Percentiles rank a stretch among this genome's conserved stretches.
Evolutionary conservation across 30 jellyfish, hydroid and myxozoan genomes (phyloP).

Genomic region (Aurelia coerulea): DNA sequence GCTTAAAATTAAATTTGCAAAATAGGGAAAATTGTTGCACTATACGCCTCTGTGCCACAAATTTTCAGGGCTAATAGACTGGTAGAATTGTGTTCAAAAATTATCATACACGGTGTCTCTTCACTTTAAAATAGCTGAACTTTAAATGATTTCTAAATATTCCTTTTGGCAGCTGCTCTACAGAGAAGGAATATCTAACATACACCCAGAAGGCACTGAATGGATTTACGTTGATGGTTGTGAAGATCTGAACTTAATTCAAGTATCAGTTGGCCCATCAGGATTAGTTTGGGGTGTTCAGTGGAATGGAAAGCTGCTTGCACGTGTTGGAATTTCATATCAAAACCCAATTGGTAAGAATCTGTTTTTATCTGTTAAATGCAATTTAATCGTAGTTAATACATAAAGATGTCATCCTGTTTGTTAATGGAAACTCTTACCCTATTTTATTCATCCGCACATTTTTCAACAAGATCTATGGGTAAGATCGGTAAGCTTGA

Average conservation of each 20-base stretch:
- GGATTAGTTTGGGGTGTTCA: constrained; percentile 93
- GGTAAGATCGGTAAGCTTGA: too few species aligned
- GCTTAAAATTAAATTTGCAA: too few species aligned
- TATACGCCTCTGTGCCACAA: too few species aligned
- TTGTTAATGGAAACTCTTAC: background rate
- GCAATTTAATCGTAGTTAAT: too few species aligned
- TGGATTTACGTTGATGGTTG: constrained; percentile 76
- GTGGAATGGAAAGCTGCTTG: constrained; percentile 92
- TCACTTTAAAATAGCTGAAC: too few species aligned
- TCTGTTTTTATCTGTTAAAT: background rate
- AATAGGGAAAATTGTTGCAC: too few species aligned
- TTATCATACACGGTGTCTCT: too few species aligned
- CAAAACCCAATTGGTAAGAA: constrained; percentile 80
- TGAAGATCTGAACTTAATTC: constrained; percentile 77
- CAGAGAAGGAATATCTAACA: constrained; percentile 70
- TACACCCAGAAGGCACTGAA: constrained; percentile 80
- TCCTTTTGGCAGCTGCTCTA: constrained; percentile 63
- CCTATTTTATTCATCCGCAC: background rate
- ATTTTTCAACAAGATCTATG: too few species aligned
- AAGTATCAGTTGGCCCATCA: constrained; percentile 86
- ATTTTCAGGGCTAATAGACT: too few species aligned
- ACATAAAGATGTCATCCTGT: too few species aligned
- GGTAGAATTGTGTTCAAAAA: too few species aligned
- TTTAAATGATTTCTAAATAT: background rate
- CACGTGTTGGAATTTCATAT: constrained; percentile 81